Evolutionary conservation across 1,140 invertebrate species (phyloP), one percentile per base, ranked within the genome.

Genomic region (Drosophila funebris): DNA sequence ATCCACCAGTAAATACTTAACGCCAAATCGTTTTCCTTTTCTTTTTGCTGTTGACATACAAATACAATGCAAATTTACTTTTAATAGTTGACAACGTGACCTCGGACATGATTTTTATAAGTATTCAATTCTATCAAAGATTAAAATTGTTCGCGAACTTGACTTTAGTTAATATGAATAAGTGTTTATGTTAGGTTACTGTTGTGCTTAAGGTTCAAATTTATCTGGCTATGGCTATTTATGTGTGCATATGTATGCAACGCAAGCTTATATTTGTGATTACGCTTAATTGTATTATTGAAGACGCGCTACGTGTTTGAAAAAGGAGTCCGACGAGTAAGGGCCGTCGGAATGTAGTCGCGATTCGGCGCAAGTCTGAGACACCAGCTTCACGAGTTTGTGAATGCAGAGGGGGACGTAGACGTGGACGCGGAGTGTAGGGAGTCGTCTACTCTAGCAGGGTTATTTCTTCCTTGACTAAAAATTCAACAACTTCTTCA

Each of bases 401-500:
- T 68, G 62, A 18, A 43, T 46, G 48, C 44, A 66, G 56, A 58
- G 71, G 37, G 29, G 69, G 43, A 29, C 48, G 53, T 72, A 27
- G 41, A 29, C 18, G 20, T 44, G 16, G 36, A 7, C 31, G 22
- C 22, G 68, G 3, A 39, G 48, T 41, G 18, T 0, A 13, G 76
- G 89, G 89, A 77, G 77, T 83, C 82, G 83, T 91, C 92, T 92
- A 92, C 90, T 92, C 91, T 84, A 98, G 93, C 68, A 96, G 92
- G 14, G 95, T 96, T 76, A 95, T 94, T 94, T 99, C 98, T 94
- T 99, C 97, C 94, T 98, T 99, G 87, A 99, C 95, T 93, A 99
- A 97, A 95, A 99, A 98, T 95, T 99, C 98, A 84, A 99, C 95
- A 90, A 96, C 94, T 94, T 99, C 98, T 91, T 99, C 98, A 90